These are phyloP conservation scores for Melopsittacus undulatus DNA, from an alignment of 2,797 vertebrate species.

Conservation along the genomic window DNA sequence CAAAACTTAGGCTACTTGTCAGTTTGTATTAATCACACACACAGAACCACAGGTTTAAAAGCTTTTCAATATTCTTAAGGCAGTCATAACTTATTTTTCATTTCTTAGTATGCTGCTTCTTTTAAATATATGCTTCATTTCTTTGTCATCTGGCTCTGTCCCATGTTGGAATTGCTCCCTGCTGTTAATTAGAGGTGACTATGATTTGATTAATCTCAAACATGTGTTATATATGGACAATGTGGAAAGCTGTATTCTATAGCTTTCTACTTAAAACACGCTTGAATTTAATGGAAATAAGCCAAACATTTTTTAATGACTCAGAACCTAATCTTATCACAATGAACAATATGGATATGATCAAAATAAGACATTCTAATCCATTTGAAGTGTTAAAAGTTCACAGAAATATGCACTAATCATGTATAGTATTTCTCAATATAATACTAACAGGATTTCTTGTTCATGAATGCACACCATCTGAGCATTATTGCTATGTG, in stretches of 20 bases:
- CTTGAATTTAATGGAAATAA: constrained; percentile 45
- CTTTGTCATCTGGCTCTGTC: constrained; percentile 71
- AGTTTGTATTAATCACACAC: neutral
- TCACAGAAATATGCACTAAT: constrained; percentile 57
- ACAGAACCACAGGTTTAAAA: constrained; percentile 30
- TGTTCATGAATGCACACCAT: constrained; percentile 25
- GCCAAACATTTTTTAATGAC: constrained; percentile 63
- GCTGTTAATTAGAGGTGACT: constrained; percentile 78
- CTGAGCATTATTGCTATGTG: neutral
- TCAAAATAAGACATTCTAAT: constrained; percentile 57
- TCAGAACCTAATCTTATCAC: constrained; percentile 57
- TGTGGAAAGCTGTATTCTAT: constrained; percentile 50
- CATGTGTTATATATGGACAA: constrained; percentile 72
- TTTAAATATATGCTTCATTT: constrained; percentile 56
- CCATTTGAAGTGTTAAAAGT: constrained; percentile 64
- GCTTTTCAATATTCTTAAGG: neutral
- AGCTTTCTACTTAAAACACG: constrained; percentile 61
- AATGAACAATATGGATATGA: constrained; percentile 55
- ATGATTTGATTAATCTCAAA: constrained; percentile 79
- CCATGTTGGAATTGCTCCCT: constrained; percentile 69
- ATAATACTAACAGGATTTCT: constrained; percentile 18
- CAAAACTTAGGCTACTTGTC: neutral
- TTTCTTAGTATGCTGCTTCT: constrained; percentile 47
- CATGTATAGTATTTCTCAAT: constrained; percentile 25
- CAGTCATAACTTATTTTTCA: constrained; percentile 23